Percentiles rank a stretch among this genome's conserved stretches.
These are phyloP conservation scores for Abrostola tripartita DNA, from an alignment of 2,888 invertebrate genomes.

Conservation along the genomic window DNA sequence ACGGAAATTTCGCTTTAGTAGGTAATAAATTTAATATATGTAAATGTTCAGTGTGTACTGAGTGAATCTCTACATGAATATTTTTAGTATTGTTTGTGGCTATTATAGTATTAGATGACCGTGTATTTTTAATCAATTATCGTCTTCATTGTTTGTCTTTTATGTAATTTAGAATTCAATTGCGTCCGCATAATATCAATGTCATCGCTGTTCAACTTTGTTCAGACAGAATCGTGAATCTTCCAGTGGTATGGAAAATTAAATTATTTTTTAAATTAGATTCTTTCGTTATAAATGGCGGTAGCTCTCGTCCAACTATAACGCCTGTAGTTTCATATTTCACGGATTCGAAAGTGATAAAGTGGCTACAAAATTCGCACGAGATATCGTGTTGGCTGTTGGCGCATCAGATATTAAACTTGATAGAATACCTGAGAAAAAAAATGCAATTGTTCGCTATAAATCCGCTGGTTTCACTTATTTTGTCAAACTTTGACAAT, in stretches of 20 bases:
- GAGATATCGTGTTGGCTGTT: constrained; percentile 16
- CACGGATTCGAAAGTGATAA: constrained; percentile 21
- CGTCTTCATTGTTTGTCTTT: neutral
- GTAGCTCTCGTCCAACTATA: neutral
- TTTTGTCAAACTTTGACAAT: constrained; percentile 14
- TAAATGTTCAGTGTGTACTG: too few species aligned
- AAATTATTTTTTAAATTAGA: neutral
- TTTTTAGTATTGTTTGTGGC: too few species aligned
- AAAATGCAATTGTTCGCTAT: constrained; percentile 3
- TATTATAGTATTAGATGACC: too few species aligned
- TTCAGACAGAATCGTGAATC: too few species aligned
- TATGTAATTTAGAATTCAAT: neutral
- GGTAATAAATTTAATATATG: too few species aligned
- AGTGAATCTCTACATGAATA: too few species aligned
- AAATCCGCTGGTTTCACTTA: constrained; percentile 4
- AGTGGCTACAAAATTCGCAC: constrained; percentile 9
- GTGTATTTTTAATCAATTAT: neutral
- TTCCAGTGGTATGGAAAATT: too few species aligned
- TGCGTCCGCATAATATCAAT: too few species aligned
- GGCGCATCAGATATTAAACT: constrained; percentile 12
- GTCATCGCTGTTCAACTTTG: too few species aligned
- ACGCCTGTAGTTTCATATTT: constrained; percentile 10
- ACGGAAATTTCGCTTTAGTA: too few species aligned
- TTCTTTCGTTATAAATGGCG: neutral
- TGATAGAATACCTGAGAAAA: constrained; percentile 4